These are phyloP conservation scores for Sweltsa coloradensis DNA, from an alignment of 1,140 invertebrate species.

Conservation along the genomic window DNA sequence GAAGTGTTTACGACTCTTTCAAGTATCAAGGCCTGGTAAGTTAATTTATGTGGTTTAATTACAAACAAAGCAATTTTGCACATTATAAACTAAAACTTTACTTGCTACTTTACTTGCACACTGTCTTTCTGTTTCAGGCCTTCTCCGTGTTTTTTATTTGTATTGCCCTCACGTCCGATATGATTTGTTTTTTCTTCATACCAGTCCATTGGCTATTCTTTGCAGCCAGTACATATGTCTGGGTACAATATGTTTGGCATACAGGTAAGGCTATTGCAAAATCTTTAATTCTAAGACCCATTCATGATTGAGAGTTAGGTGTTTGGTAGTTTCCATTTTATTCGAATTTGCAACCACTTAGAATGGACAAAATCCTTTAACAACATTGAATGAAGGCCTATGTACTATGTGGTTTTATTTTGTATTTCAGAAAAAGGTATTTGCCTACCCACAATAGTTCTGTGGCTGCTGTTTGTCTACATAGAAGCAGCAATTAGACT, in stretches of 20 bases:
- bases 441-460: slow-evolving; percentile 85
- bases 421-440: slow-evolving; percentile 70
- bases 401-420: slow-evolving; percentile 16
- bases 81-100: too few relatives aligned
- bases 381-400: too few relatives aligned
- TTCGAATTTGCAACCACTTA: too few relatives aligned
- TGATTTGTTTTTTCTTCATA: slow-evolving; percentile 99
- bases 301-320: too few relatives aligned
- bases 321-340: too few relatives aligned
- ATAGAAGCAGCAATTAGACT: slow-evolving; percentile 84
- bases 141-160: slow-evolving; percentile 98
- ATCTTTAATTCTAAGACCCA: too few relatives aligned
- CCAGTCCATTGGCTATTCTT: slow-evolving; percentile 97
- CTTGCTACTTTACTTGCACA: too few relatives aligned
- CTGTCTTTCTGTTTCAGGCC: slow-evolving; percentile 54
- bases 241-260: slow-evolving; percentile 98
- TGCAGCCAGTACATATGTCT: slow-evolving; percentile 95
- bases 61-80: slow-evolving; percentile 5
- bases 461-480: slow-evolving; percentile 93
- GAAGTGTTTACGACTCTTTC: slow-evolving; percentile 95
- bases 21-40: slow-evolving; percentile 97
- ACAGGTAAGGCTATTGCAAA: too few relatives aligned
- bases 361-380: too few relatives aligned
- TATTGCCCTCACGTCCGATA: slow-evolving; percentile 94
- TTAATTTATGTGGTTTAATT: slow-evolving; percentile 21